A percentile compares a stretch with the other conserved stretches of the same genome.
phyloP scores from a whole-genome alignment of 2,113 vertebrate species.

The Recurvirostra avosetta region DNA sequence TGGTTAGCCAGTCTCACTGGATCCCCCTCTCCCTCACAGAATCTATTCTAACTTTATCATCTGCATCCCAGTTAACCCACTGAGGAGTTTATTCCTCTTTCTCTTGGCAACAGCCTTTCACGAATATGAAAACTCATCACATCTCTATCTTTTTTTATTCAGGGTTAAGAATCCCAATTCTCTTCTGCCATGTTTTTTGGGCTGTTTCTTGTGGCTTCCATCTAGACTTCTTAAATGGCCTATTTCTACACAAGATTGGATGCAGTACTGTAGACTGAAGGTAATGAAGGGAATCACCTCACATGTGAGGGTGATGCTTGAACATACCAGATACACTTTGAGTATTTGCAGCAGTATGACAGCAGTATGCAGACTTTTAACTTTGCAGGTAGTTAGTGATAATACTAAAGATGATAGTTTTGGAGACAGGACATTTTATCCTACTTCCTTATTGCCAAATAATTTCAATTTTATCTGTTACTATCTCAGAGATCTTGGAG shows the following conservation, averaged over 20 bases:
- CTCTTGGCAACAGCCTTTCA: background rate
- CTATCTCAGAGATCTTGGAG: background rate
- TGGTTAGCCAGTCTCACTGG: background rate
- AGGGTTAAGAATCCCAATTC: background rate
- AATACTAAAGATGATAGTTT: background rate
- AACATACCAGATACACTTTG: background rate
- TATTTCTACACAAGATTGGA: background rate
- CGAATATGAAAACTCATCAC: fast-evolving
- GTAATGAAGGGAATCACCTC: background rate
- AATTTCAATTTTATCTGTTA: background rate
- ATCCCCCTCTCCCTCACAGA: background rate
- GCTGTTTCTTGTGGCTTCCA: background rate
- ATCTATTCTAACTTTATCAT: background rate
- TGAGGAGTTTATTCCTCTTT: background rate
- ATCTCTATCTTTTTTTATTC: background rate
- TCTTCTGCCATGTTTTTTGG: background rate
- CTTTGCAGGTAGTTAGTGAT: background rate
- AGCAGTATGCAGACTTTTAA: background rate
- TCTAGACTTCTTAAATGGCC: background rate
- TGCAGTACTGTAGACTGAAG: background rate
- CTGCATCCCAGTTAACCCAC: background rate
- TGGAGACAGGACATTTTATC: background rate
- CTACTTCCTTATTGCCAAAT: background rate
- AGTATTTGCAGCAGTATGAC: background rate
- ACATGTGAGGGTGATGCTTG: background rate